Percentiles rank a stretch among this genome's conserved stretches.
These are phyloP conservation scores for Cryptops parisi DNA, from an alignment of 2,888 invertebrate species.

Conservation along the genomic window DNA sequence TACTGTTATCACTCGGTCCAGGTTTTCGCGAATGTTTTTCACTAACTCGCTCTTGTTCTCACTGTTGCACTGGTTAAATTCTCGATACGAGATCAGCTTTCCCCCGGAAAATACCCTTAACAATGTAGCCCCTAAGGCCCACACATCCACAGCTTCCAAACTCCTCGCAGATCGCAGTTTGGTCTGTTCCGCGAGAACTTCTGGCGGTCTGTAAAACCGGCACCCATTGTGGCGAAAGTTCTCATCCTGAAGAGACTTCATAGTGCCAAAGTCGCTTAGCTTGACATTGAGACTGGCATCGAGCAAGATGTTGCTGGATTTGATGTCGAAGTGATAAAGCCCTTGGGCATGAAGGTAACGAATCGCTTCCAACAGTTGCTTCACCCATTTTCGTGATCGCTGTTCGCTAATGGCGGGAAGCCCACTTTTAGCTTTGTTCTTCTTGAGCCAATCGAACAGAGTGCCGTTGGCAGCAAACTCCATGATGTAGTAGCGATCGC, in stretches of 20 bases:
- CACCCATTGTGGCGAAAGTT: slow-evolving; percentile 12
- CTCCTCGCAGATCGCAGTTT: background rate
- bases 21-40: slow-evolving; percentile 7
- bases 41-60: slow-evolving; percentile 8
- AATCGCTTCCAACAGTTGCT: slow-evolving; percentile 9
- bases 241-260: slow-evolving; percentile 10
- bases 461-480: slow-evolving; percentile 13
- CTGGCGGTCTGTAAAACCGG: slow-evolving; percentile 12
- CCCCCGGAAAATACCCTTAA: slow-evolving; percentile 12
- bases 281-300: slow-evolving; percentile 9
- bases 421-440: background rate
- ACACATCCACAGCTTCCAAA: slow-evolving; percentile 10
- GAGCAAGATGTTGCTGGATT: slow-evolving; percentile 11
- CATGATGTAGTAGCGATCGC: slow-evolving; percentile 12
- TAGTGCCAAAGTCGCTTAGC: slow-evolving; percentile 11
- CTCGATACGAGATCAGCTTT: slow-evolving; percentile 9
- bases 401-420: slow-evolving; percentile 4
- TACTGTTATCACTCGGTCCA: slow-evolving; percentile 3
- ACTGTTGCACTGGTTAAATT: slow-evolving; percentile 4
- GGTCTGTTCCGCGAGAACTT: background rate
- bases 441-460: slow-evolving; percentile 11
- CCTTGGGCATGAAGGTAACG: slow-evolving; percentile 2
- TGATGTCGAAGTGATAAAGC: slow-evolving; percentile 13
- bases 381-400: slow-evolving; percentile 4
- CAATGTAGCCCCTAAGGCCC: slow-evolving; percentile 12